phyloP scores from a whole-genome alignment of 1,140 invertebrate genomes.

The Drosophila oshimai region DNA sequence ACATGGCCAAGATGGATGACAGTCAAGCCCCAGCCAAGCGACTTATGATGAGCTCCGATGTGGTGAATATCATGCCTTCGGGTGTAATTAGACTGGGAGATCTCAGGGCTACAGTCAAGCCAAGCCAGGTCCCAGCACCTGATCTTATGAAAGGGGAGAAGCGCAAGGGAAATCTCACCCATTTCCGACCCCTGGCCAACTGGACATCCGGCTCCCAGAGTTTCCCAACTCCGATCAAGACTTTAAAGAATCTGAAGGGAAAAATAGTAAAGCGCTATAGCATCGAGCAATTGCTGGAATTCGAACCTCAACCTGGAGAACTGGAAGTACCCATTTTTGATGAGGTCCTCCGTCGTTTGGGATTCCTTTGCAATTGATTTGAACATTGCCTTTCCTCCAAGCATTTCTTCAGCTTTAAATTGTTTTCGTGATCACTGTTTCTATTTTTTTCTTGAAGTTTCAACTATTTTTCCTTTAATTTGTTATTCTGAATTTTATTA shows the following conservation, averaged over 20 bases:
- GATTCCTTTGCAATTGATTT: slow-evolving; percentile 21
- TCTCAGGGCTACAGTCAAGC: background rate
- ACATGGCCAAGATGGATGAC: background rate
- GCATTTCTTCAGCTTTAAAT: background rate
- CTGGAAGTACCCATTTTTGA: slow-evolving; percentile 18
- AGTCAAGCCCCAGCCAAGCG: background rate
- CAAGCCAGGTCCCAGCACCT: slow-evolving; percentile 4
- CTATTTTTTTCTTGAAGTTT: background rate
- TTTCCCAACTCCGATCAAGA: background rate
- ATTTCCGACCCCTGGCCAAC: background rate
- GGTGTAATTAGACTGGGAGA: background rate
- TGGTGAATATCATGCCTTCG: background rate
- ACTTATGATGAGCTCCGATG: background rate
- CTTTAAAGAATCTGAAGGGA: background rate
- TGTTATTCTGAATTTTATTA: too few species aligned
- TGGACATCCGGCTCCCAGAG: background rate
- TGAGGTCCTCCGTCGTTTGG: background rate
- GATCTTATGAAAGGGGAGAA: background rate
- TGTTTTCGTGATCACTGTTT: too few species aligned
- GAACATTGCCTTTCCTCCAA: background rate
- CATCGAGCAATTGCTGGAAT: slow-evolving; percentile 38
- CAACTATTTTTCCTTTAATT: too few species aligned
- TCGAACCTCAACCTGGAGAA: slow-evolving; percentile 40
- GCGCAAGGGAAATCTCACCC: slow-evolving; percentile 17
- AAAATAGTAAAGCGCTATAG: slow-evolving; percentile 26